Base-by-base conservation (phyloP, 2,888 invertebrate species). In the Scaptomyza flava region DNA sequence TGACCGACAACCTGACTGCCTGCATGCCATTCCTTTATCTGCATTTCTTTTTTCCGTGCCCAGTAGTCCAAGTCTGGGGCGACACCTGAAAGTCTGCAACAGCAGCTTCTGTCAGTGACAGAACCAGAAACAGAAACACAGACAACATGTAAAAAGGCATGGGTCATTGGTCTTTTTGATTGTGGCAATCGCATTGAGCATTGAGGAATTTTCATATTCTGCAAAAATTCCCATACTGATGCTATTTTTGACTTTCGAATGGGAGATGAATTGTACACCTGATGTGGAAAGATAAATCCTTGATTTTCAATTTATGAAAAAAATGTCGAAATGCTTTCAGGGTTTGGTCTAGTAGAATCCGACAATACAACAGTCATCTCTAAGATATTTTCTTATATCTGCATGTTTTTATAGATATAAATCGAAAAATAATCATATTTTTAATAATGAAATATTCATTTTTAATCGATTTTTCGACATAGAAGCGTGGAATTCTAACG, bases 1-100 rank as follows among this genome's bases (percentile, higher is more conserved):
- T 7, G 14, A 30, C 45, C n/a, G 50, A 27, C 38, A 20, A 38
- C 12, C 51, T 27, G 47, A 11, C 12, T 14, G n/a, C 20, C 20
- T 17, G 23, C 34, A n/a, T 23, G 50, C 17, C 23, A 23, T 50
- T 50, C 34, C 48, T 9, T 6, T 34, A 20, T 11, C 33, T 38
- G 14, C 12, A 20, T 17, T 20, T 33, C 9, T n/a, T 27, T 33
- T 12, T 9, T 20, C 14, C 7, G 5, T 12, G 45, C 12, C 42
- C 20, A 9, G 20, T 30, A 51, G 33, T 57, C 33, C 23, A 36
- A 30, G 67, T 34, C 20, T 65, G 30, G 50, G 47, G 47, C 62
- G 67, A 52, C 62, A 80, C 76, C 79, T 77, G 71, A 46, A 65
- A 45, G 42, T 38, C 54, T 69, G 76, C 33, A 36, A 36, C 36